Evolutionary conservation across 2,113 vertebrate species (phyloP).

Genomic region (Apeltes quadracus): DNA sequence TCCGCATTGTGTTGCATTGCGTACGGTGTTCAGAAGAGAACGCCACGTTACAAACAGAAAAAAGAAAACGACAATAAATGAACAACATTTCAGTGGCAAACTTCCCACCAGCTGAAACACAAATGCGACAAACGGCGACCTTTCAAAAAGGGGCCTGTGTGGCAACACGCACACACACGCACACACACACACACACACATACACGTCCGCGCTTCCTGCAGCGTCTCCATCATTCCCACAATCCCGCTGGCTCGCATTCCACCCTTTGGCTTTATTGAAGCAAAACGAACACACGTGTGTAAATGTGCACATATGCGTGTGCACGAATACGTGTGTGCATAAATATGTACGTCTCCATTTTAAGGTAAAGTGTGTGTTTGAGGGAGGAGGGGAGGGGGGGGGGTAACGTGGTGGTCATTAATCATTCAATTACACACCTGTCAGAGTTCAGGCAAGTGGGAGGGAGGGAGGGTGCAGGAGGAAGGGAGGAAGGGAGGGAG

Average conservation of each 20-base stretch:
- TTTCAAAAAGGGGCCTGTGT: conserved; percentile 1
- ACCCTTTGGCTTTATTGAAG: conserved; percentile 40
- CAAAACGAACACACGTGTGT: conserved; percentile 58
- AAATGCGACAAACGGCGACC: conserved; percentile 1
- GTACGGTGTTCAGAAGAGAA: not conserved
- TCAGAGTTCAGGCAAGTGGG: conserved; percentile 82
- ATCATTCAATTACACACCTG: conserved; percentile 90
- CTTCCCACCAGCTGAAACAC: not conserved
- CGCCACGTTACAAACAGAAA: not conserved
- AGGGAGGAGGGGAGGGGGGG: not conserved
- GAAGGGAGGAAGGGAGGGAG: conserved; percentile 1
- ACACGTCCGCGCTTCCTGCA: conserved; percentile 27
- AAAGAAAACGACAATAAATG: not conserved
- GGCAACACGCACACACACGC: no score
- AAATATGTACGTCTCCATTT: conserved; percentile 50
- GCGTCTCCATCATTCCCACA: conserved; percentile 48
- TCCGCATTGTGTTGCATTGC: conserved; percentile 7
- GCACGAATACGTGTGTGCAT: conserved; percentile 25
- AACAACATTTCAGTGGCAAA: conserved; percentile 2
- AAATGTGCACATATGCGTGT: conserved; percentile 40
- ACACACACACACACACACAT: no score
- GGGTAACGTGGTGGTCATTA: conserved; percentile 75
- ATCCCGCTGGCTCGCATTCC: conserved; percentile 53
- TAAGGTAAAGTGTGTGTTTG: conserved; percentile 40
- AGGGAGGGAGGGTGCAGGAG: conserved; percentile 20